phyloP scores from a whole-genome alignment of 2,797 vertebrate genomes.

The Tapera naevia region DNA sequence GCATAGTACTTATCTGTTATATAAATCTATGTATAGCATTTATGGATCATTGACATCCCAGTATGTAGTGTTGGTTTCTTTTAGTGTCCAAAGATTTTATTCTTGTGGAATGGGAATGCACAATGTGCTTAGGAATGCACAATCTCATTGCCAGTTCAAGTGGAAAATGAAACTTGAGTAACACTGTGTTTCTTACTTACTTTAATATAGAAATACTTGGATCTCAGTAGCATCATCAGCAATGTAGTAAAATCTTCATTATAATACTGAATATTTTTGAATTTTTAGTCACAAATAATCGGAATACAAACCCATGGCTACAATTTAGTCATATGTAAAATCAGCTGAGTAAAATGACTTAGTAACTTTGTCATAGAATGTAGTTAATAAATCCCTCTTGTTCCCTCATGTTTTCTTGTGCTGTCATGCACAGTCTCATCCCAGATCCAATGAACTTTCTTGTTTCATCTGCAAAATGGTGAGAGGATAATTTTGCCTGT shows the following conservation, averaged over 20 bases:
- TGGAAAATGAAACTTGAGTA: conserved; percentile 52
- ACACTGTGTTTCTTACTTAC: conserved; percentile 14
- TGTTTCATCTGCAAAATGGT: neutral
- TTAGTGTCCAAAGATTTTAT: conserved; percentile 44
- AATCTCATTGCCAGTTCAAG: conserved; percentile 29
- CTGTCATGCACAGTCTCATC: neutral
- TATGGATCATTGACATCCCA: conserved; percentile 35
- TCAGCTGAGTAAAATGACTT: neutral
- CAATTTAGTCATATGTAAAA: neutral
- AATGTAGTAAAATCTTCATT: neutral
- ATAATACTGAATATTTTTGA: neutral
- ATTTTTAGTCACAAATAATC: neutral
- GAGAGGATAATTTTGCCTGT: neutral
- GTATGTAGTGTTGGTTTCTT: conserved; percentile 16
- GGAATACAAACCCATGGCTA: neutral
- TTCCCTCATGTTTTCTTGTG: neutral
- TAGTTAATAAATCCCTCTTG: neutral
- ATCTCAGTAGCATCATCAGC: neutral
- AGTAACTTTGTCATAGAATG: neutral
- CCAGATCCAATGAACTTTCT: neutral
- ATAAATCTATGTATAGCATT: conserved; percentile 51
- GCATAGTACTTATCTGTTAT: conserved; percentile 14
- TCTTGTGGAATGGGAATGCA: conserved; percentile 13
- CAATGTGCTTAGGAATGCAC: neutral
- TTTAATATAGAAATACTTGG: neutral